Evolutionary conservation across 92 coral and sea anemone species (phyloP).

Genomic region (Scolanthus callimorphus): DNA sequence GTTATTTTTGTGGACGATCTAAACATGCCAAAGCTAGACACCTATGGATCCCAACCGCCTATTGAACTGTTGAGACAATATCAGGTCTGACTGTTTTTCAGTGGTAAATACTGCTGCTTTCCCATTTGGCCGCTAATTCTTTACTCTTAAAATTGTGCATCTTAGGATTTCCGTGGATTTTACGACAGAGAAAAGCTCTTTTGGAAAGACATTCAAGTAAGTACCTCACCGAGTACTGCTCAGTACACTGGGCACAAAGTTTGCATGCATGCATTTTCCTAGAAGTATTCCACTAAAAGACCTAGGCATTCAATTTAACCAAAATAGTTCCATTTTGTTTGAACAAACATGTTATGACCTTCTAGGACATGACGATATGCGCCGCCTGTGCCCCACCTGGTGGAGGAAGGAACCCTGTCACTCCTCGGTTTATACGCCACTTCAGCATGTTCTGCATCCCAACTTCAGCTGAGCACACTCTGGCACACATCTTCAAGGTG

Average conservation of each 20-base stretch:
- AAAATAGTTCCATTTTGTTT: no score
- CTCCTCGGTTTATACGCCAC: slow-evolving; percentile 97
- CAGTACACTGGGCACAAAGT: no score
- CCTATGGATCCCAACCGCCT: slow-evolving; percentile 99
- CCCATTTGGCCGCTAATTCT: no score
- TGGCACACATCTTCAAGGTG: slow-evolving; percentile 97
- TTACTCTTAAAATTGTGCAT: not conserved
- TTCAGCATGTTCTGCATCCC: slow-evolving; percentile 97
- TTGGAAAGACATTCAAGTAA: slow-evolving; percentile 98
- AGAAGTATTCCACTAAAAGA: no score
- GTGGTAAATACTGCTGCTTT: no score
- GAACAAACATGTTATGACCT: not conserved
- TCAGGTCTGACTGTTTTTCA: no score
- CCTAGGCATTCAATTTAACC: no score
- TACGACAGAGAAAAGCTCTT: slow-evolving; percentile 95
- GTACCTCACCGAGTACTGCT: no score
- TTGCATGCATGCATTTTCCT: no score
- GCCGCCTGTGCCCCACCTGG: slow-evolving; percentile 99
- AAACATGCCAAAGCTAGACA: slow-evolving; percentile 98
- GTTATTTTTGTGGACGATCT: slow-evolving; percentile 95
- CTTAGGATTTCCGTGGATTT: slow-evolving; percentile 87
- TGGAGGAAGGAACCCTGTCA: slow-evolving; percentile 98
- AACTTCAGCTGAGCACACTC: slow-evolving; percentile 91
- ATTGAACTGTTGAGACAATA: slow-evolving; percentile 90
- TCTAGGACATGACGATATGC: slow-evolving; percentile 94